Evolutionary conservation across 2,888 invertebrate species (phyloP).

Genomic region (Orthosia gothica): DNA sequence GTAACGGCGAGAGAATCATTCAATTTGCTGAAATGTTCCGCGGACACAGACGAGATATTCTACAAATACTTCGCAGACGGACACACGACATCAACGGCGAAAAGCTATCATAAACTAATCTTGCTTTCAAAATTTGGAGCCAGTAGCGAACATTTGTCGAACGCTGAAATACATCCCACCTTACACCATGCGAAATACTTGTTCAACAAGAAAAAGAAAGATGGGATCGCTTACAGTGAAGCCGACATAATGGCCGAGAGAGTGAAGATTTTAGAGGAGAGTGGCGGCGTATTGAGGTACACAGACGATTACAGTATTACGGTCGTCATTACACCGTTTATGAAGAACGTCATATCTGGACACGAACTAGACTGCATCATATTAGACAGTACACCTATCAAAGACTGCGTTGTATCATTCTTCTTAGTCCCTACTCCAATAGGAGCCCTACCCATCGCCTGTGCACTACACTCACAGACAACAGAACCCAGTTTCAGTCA

Average conservation of each 20-base stretch:
- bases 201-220: conserved; percentile 31
- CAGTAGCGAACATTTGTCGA: conserved; percentile 20
- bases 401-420: conserved; percentile 63
- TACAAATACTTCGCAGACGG: conserved; percentile 47
- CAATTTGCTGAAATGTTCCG: conserved; percentile 58
- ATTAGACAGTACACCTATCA: conserved; percentile 64
- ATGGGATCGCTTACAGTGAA: neutral
- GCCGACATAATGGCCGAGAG: conserved; percentile 35
- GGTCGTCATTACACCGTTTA: conserved; percentile 71
- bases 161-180: conserved; percentile 50
- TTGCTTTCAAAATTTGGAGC: conserved; percentile 35
- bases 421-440: conserved; percentile 68
- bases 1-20: conserved; percentile 57
- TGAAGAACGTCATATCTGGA: conserved; percentile 68
- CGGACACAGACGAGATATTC: conserved; percentile 63
- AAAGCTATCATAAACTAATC: conserved; percentile 59
- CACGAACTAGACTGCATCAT: conserved; percentile 65
- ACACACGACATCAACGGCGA: conserved; percentile 45
- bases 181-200: conserved; percentile 38
- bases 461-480: conserved; percentile 65
- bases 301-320: conserved; percentile 53
- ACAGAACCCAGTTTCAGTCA: conserved; percentile 62
- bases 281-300: conserved; percentile 44
- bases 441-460: conserved; percentile 73
- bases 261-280: conserved; percentile 43